Conservation (phyloP, 2,797 vertebrate genomes). For the Neosilurus mollespiculum region DNA sequence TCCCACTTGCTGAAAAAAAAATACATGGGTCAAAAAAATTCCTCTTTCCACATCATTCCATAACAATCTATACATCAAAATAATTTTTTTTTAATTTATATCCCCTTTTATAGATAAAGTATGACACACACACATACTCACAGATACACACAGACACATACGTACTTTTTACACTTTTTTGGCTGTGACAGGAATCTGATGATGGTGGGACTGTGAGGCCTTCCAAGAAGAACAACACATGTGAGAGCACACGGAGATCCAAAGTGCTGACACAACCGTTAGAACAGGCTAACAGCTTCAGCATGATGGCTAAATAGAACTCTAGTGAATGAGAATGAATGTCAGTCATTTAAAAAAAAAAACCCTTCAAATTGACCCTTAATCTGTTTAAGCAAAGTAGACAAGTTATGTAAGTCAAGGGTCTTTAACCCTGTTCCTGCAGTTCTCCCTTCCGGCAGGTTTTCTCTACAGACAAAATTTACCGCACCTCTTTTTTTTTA, state of each 20-base stretch:
- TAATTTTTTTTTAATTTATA: conserved; percentile 64
- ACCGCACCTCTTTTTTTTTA: too few species aligned
- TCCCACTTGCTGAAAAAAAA: conserved; percentile 84
- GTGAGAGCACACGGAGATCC: conserved; percentile 23
- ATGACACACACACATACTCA: conserved; percentile 63
- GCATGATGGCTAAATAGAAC: conserved; percentile 33
- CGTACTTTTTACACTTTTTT: not conserved
- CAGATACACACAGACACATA: conserved; percentile 26
- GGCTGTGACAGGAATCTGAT: conserved; percentile 8
- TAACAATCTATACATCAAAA: conserved; percentile 76
- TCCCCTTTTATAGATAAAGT: conserved; percentile 64
- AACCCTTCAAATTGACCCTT: not conserved
- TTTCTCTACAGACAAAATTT: too few species aligned
- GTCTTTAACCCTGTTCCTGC: too few species aligned
- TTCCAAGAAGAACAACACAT: conserved; percentile 27
- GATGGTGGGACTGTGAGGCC: conserved; percentile 28
- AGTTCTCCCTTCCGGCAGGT: too few species aligned
- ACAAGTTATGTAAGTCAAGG: conserved; percentile 4
- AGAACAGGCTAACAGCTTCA: conserved; percentile 31
- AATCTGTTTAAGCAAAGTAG: conserved; percentile 9
- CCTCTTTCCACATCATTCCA: conserved; percentile 71
- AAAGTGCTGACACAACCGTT: conserved; percentile 36
- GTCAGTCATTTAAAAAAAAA: conserved; percentile 61
- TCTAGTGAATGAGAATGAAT: conserved; percentile 59
- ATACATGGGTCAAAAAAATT: conserved; percentile 78